Conservation (phyloP, 2,797 vertebrate species). For the Cottoperca gobio region DNA sequence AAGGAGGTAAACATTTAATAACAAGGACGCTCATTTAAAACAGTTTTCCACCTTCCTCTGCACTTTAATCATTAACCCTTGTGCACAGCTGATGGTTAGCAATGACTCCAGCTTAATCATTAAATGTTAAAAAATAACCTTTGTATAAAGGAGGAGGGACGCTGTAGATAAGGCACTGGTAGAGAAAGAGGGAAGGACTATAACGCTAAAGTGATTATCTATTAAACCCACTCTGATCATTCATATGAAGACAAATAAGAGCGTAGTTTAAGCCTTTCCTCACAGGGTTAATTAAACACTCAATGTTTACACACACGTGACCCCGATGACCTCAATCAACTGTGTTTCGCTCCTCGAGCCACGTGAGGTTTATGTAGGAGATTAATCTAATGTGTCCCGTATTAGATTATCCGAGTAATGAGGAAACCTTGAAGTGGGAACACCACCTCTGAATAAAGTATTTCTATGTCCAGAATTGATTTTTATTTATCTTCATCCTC, state of each 20-base stretch:
- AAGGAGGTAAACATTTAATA: too few species aligned
- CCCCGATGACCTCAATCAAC: constrained; percentile 39
- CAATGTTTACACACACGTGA: constrained; percentile 52
- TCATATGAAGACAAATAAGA: neutral
- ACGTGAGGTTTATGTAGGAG: constrained; percentile 39
- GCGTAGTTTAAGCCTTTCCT: neutral
- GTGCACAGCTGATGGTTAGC: constrained; percentile 27
- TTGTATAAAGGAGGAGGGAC: neutral
- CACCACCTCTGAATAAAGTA: constrained; percentile 21
- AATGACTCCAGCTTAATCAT: constrained; percentile 52
- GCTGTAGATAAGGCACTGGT: neutral
- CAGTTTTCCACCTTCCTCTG: constrained; percentile 6
- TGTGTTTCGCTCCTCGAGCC: constrained; percentile 10
- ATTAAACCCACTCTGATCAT: neutral
- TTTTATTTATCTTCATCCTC: too few species aligned
- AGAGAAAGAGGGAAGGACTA: neutral
- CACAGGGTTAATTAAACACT: too few species aligned
- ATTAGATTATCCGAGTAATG: constrained; percentile 56
- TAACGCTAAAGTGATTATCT: neutral
- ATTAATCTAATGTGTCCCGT: constrained; percentile 49
- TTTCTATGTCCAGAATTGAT: too few species aligned
- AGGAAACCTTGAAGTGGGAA: constrained; percentile 42
- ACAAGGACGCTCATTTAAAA: neutral
- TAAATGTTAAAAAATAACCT: constrained; percentile 36
- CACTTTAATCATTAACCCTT: constrained; percentile 69